A percentile compares a stretch with the other conserved stretches of the same genome.
Conservation (phyloP, 2,797 vertebrate species). For the Peromyscus aztecus region DNA sequence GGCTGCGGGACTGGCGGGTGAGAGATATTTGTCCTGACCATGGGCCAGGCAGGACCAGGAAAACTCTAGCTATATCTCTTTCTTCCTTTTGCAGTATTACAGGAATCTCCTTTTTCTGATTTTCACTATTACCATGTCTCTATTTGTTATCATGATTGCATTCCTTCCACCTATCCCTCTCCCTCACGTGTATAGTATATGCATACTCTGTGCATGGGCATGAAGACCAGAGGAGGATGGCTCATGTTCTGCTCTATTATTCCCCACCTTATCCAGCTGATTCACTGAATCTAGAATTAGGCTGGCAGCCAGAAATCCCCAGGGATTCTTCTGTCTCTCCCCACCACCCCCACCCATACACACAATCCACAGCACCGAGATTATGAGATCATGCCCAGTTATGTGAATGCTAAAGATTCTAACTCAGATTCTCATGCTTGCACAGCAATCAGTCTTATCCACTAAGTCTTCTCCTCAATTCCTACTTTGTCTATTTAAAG, state of each 20-base stretch:
- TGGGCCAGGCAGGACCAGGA: too few species aligned
- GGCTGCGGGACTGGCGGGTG: too few species aligned
- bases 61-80: background rate
- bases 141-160: background rate
- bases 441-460: background rate
- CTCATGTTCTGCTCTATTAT: background rate
- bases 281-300: background rate
- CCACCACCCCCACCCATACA: background rate
- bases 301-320: background rate
- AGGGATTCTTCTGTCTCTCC: background rate
- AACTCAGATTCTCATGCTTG: background rate
- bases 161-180: background rate
- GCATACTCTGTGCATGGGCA: background rate
- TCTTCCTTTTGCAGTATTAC: fast-evolving
- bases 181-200: background rate
- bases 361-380: background rate
- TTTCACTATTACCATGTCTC: background rate
- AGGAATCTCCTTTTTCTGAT: background rate
- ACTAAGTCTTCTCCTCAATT: background rate
- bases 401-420: background rate
- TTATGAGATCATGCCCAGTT: background rate
- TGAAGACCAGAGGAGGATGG: background rate
- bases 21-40: too few species aligned
- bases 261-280: background rate
- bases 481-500: background rate